Evolutionary conservation across 2,888 invertebrate species (phyloP).

Genomic region (Fragum sueziense): DNA sequence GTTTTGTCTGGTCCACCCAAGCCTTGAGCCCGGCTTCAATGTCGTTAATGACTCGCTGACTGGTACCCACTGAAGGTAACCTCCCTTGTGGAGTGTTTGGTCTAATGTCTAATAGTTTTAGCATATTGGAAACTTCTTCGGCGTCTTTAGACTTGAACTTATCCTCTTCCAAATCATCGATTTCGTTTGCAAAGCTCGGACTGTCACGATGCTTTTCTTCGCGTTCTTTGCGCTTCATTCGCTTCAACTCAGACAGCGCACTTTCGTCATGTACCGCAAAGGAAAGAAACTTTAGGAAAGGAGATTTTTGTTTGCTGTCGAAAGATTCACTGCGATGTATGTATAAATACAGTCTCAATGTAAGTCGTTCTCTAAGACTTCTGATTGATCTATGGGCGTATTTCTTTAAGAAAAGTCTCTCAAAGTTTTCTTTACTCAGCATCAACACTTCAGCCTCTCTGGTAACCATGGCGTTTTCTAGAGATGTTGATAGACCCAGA

Average conservation of each 20-base stretch:
- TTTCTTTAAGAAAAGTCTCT: constrained; percentile 68
- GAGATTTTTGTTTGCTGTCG: constrained; percentile 49
- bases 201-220: constrained; percentile 28
- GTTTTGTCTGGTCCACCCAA: constrained; percentile 52
- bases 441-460: constrained; percentile 69
- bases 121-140: constrained; percentile 55
- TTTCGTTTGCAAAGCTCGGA: constrained; percentile 10
- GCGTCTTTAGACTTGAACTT: constrained; percentile 50
- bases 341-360: constrained; percentile 69
- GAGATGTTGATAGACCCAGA: constrained; percentile 64
- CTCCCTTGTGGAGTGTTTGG: constrained; percentile 41
- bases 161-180: constrained; percentile 15
- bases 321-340: constrained; percentile 67
- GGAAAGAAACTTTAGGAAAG: constrained; percentile 73
- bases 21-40: constrained; percentile 57
- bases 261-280: constrained; percentile 67
- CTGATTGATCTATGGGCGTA: constrained; percentile 62
- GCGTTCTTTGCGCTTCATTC: constrained; percentile 52
- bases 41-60: constrained; percentile 58
- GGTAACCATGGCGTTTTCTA: constrained; percentile 69
- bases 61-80: constrained; percentile 61
- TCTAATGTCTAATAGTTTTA: constrained; percentile 63
- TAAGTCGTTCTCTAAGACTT: constrained; percentile 65
- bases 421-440: constrained; percentile 67
- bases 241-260: constrained; percentile 54